Evolutionary conservation across 2,113 vertebrate genomes (phyloP), one percentile per base, ranked within the genome.

Genomic region (Cyrtonyx montezumae): DNA sequence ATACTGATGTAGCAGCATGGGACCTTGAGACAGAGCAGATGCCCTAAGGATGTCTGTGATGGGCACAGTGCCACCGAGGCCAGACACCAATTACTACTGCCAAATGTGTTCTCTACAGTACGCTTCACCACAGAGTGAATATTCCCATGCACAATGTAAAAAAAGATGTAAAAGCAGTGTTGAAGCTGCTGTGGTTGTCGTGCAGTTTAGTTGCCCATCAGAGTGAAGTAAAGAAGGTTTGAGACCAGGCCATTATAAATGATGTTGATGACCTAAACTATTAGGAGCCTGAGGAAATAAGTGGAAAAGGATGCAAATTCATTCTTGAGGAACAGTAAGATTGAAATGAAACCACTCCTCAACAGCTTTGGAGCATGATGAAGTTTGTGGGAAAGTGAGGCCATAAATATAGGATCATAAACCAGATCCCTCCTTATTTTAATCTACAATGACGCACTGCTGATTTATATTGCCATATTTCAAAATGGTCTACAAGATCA

Each of bases 71-170:
- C 17, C 62, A 68, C 12, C 3, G 9, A 22, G n/a, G 13, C n/a
- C 56, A 19, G n/a, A 9, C 36, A 70, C 8, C 6, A 1, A n/a
- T 66, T 61, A 65, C 14, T 13, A 43, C 49, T 4, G 2, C 34
- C 63, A 92, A 28, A 45, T 66, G 61, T 61, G 73, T 56, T 23
- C 13, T 25, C 11, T 40, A 37, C 40, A 59, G 13, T 63, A 32
- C 5, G 1, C 9, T 65, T 56, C 42, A 58, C 15, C 30, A 23
- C 23, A 1, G 8, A 8, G 4, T n/a, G 20, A 40, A 66, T 34
- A 10, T 74, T 34, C 36, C 55, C 49, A 22, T 1, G 1, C 16
- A 66, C 12, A 10, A 1, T 37, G 19, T 1, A 1, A 69, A 36
- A 21, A 69, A 20, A 61, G 26, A 17, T 8, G 16, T 8, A 75